Conservation (phyloP, 2,113 vertebrate genomes). For the Antidorcas marsupialis region DNA sequence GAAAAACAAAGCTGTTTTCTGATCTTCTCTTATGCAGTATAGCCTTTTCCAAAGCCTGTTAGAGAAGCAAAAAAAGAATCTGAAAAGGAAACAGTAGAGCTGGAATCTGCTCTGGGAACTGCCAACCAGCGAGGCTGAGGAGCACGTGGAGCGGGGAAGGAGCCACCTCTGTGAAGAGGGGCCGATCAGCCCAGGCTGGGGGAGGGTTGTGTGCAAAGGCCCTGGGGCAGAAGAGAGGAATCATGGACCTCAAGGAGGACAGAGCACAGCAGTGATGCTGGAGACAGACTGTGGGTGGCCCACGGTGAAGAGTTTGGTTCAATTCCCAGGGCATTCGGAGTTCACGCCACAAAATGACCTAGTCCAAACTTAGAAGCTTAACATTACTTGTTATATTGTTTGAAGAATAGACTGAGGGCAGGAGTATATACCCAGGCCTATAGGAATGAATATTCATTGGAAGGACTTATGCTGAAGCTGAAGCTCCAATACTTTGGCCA, state of each 20-base stretch:
- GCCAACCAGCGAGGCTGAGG: neutral
- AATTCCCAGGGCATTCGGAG: neutral
- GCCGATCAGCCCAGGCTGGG: neutral
- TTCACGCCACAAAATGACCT: neutral
- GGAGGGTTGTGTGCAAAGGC: neutral
- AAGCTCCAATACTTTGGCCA: neutral
- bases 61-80: neutral
- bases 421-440: neutral
- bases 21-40: slow-evolving; percentile 33
- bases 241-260: fast-evolving
- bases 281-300: neutral
- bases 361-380: neutral
- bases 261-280: neutral
- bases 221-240: neutral
- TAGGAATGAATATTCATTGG: neutral
- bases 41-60: slow-evolving; percentile 19
- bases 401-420: neutral
- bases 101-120: neutral
- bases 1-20: slow-evolving; percentile 50
- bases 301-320: neutral
- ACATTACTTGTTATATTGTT: neutral
- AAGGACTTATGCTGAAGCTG: neutral
- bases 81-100: neutral
- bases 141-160: fast-evolving
- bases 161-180: neutral